phyloP scores from a whole-genome alignment of 2,888 invertebrate species.

The Myopa tessellatipennis region DNA sequence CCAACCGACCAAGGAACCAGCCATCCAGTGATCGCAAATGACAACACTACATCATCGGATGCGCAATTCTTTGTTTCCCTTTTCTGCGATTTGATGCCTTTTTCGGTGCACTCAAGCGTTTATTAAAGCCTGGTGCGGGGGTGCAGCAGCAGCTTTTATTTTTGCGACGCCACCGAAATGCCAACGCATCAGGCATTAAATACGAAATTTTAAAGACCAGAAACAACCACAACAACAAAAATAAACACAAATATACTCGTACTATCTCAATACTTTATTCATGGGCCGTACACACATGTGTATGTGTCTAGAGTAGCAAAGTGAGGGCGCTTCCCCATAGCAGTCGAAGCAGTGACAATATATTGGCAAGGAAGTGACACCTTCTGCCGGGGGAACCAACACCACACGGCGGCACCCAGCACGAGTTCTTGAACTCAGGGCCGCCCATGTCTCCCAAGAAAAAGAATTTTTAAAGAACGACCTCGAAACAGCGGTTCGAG shows the following conservation, averaged over 20 bases:
- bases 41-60: background rate
- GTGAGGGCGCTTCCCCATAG: no score
- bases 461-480: background rate
- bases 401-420: background rate
- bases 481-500: background rate
- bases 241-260: no score
- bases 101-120: conserved; percentile 27
- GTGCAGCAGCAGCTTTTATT: conserved; percentile 8
- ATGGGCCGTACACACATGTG: background rate
- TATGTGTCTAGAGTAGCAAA: no score
- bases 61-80: conserved; percentile 16
- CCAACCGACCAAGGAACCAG: background rate
- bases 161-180: background rate
- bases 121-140: conserved; percentile 17
- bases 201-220: background rate
- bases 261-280: no score
- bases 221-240: background rate
- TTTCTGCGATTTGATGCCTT: conserved; percentile 11
- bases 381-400: background rate
- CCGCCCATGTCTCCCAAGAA: background rate
- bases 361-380: background rate
- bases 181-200: conserved; percentile 22
- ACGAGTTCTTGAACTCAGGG: background rate
- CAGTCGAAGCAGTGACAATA: background rate
- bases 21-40: background rate